These are phyloP conservation scores for Drosophila ambigua DNA, from an alignment of 1,140 invertebrate species.

Conservation along the genomic window DNA sequence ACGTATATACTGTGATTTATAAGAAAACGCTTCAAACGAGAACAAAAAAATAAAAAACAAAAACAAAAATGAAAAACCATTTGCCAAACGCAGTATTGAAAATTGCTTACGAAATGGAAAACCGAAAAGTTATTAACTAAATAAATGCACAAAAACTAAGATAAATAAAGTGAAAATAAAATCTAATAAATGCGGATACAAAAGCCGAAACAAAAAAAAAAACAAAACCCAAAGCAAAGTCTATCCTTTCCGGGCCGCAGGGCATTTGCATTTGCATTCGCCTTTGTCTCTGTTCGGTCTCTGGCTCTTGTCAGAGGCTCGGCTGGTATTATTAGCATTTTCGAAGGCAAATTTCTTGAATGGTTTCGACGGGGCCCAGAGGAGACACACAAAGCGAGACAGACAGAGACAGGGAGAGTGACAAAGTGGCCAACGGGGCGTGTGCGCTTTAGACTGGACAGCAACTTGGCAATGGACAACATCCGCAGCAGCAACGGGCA, in stretches of 20 bases:
- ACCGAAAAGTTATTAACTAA: conserved; percentile 73
- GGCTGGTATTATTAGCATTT: conserved; percentile 43
- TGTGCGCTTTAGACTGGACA: conserved; percentile 60
- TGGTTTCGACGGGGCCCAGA: conserved; percentile 31
- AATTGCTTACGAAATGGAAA: conserved; percentile 64
- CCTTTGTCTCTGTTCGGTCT: conserved; percentile 19
- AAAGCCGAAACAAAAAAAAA: conserved; percentile 57
- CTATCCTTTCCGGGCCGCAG: conserved; percentile 62
- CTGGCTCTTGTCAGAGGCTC: not conserved
- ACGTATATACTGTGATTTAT: conserved; percentile 82
- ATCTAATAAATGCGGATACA: conserved; percentile 60
- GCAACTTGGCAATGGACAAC: conserved; percentile 54
- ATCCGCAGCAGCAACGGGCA: conserved; percentile 4
- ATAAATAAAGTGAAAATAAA: conserved; percentile 36
- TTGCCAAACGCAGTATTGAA: conserved; percentile 57
- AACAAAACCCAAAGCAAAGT: conserved; percentile 39
- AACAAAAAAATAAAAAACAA: conserved; percentile 41
- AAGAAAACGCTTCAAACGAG: conserved; percentile 77
- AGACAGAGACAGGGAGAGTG: conserved; percentile 20
- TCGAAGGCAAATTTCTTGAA: conserved; percentile 28
- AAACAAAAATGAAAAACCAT: conserved; percentile 31
- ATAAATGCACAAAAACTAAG: conserved; percentile 72
- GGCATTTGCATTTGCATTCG: conserved; percentile 21
- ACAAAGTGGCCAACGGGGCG: conserved; percentile 66
- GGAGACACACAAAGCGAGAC: not conserved